Evolutionary conservation across 2,888 invertebrate species (phyloP).

Genomic region (Orgyia antiqua): DNA sequence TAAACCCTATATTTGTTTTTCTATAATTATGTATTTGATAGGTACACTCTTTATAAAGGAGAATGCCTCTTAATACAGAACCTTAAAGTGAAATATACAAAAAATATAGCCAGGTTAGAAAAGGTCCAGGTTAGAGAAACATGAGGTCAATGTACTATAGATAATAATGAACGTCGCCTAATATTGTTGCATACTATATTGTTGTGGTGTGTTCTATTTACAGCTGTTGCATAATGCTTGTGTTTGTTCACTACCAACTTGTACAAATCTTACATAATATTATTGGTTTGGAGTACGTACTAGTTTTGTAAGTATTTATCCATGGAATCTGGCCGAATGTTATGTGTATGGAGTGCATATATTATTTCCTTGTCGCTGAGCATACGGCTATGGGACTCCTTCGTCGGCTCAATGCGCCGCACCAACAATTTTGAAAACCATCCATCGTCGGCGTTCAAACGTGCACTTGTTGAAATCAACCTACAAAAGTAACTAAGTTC

Average conservation of each 20-base stretch:
- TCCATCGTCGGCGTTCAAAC: constrained; percentile 80
- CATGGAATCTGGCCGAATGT: constrained; percentile 93
- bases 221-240: constrained; percentile 60
- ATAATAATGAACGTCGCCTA: too few species aligned
- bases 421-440: constrained; percentile 94
- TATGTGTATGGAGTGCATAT: constrained; percentile 96
- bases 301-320: constrained; percentile 93
- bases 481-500: constrained; percentile 51
- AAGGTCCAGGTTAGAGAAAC: constrained; percentile 35
- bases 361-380: constrained; percentile 97
- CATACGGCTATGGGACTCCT: constrained; percentile 97
- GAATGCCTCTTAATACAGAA: too few species aligned
- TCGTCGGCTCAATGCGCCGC: constrained; percentile 94
- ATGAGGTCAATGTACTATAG: constrained; percentile 31
- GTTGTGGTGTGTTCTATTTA: constrained; percentile 44
- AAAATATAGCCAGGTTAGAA: too few species aligned
- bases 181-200: too few species aligned
- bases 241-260: constrained; percentile 25
- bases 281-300: constrained; percentile 79
- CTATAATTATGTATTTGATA: too few species aligned
- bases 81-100: too few species aligned
- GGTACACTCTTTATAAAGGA: too few species aligned
- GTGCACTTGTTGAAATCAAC: constrained; percentile 56
- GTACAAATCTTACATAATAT: constrained; percentile 25
- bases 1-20: too few species aligned